Base-by-base conservation (phyloP, 2,113 vertebrate species). In the Arizona elegans region DNA sequence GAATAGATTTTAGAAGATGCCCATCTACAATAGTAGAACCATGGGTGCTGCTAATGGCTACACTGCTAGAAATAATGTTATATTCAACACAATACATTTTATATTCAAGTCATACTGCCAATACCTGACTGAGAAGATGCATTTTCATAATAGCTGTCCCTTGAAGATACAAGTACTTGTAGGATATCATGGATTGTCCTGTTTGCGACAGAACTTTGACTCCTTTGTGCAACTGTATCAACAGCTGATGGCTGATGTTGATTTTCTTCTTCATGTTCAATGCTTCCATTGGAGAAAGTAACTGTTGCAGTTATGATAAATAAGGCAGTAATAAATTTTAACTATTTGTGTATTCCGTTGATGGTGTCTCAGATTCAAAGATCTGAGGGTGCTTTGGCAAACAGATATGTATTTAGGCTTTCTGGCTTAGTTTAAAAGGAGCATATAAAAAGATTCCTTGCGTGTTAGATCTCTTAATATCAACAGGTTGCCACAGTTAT, bases 71-170 rank as follows among this genome's bases (percentile, higher is more conserved):
- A 81, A 43, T 81, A 38, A 81, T 81, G 7, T 43, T 75, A 75
- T 33, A 33, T 33, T 5, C 29, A n/a, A 75, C 2, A 75, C n/a
- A 75, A n/a, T 75, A 38, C 43, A 81, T 81, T 43, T 81, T 38
- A 81, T 43, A 81, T 26, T 62, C 24, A 33, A 89, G 26, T 86
- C 55, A 43, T 52, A 8, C 43, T 91, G 52, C 9, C 38, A 91
- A 47, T 93, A 93, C 88, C 92, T 93, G 88, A 86, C 55, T 62
- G 55, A 65, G 92, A 90, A 90, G 75, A 53, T 23, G 65, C n/a
- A 47, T 86, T 86, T 62, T 93, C 92, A 93, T 52, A n/a, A 53
- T 62, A n/a, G 50, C 8, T 52, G 55, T 90, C 88, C 33, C 29
- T 90, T 93, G 88, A 47, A 90, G 56, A 47, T n/a, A 53, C 26